phyloP scores from a whole-genome alignment of 2,797 vertebrate species.

The Coregonus sp. region DNA sequence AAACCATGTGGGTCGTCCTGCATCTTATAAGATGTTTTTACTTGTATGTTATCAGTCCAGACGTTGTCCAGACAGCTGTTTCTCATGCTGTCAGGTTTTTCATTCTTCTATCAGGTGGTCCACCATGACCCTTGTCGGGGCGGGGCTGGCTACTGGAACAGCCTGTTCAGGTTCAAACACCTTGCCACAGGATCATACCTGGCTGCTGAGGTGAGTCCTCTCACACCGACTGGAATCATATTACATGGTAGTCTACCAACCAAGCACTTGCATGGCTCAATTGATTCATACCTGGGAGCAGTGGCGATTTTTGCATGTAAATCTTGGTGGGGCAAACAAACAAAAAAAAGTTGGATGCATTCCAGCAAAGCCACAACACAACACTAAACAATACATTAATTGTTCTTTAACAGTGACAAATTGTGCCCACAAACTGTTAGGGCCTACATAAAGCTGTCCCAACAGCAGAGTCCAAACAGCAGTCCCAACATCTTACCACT shows the following conservation, averaged over 20 bases:
- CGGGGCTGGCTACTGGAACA: constrained; percentile 97
- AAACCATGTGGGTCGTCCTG: neutral
- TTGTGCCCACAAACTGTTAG: too few relatives aligned
- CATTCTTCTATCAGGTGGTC: constrained; percentile 81
- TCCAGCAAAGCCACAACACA: too few relatives aligned
- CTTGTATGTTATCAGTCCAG: neutral
- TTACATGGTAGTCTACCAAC: neutral
- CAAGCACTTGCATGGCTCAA: neutral
- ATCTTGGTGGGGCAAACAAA: too few relatives aligned
- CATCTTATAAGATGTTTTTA: neutral
- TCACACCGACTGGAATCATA: neutral
- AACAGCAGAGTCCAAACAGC: too few relatives aligned
- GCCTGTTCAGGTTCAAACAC: constrained; percentile 97
- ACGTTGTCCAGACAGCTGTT: neutral
- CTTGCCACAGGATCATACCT: constrained; percentile 96
- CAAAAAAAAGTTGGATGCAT: too few relatives aligned
- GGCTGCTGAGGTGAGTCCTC: constrained; percentile 88
- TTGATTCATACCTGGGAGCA: neutral
- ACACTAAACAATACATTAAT: too few relatives aligned
- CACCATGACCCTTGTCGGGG: constrained; percentile 96
- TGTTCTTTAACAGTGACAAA: too few relatives aligned
- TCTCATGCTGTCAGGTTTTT: constrained; percentile 5
- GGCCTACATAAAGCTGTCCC: too few relatives aligned
- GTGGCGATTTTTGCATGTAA: too few relatives aligned
- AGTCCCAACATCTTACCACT: too few relatives aligned